phyloP scores from a whole-genome alignment of 2,888 invertebrate genomes.

The Nemapogon koenigi region DNA sequence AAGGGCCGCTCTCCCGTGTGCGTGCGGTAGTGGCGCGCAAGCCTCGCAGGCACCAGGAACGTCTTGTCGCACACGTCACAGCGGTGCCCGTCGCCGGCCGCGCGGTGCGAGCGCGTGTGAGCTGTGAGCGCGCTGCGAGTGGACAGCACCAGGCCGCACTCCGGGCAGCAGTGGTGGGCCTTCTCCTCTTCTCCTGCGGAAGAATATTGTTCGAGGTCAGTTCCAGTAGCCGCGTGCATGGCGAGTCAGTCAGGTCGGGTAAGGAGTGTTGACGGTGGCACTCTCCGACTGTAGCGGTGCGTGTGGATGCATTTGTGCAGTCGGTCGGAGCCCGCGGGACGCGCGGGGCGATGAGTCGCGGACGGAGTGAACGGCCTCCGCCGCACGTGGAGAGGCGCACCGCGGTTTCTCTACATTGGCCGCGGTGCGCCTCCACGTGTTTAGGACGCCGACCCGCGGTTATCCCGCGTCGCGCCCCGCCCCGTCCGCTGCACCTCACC shows the following conservation, averaged over 20 bases:
- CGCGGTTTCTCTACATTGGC: conserved; percentile 42
- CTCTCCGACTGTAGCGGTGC: conserved; percentile 23
- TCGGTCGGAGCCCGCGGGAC: conserved; percentile 26
- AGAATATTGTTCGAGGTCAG: background rate
- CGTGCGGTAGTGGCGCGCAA: conserved; percentile 85
- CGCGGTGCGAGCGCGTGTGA: conserved; percentile 63
- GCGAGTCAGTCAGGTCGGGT: too few species aligned
- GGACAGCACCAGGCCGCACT: conserved; percentile 77
- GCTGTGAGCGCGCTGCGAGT: conserved; percentile 79
- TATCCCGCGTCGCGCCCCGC: conserved; percentile 12
- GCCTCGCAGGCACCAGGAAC: conserved; percentile 87
- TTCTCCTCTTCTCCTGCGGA: conserved; percentile 58
- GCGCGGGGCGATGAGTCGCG: conserved; percentile 34
- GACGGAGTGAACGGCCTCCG: conserved; percentile 36
- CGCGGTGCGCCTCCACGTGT: conserved; percentile 62
- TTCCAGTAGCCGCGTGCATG: background rate
- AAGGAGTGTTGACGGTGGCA: conserved; percentile 1
- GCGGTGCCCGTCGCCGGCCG: conserved; percentile 76
- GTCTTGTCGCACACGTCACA: conserved; percentile 92
- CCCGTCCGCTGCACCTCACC: conserved; percentile 30
- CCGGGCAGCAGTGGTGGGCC: conserved; percentile 66
- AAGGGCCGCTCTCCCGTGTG: conserved; percentile 92
- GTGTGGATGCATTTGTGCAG: background rate
- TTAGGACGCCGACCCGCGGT: conserved; percentile 38
- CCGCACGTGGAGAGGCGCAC: conserved; percentile 58